Conservation (phyloP, 2,113 vertebrate genomes). For the Eira barbara region DNA sequence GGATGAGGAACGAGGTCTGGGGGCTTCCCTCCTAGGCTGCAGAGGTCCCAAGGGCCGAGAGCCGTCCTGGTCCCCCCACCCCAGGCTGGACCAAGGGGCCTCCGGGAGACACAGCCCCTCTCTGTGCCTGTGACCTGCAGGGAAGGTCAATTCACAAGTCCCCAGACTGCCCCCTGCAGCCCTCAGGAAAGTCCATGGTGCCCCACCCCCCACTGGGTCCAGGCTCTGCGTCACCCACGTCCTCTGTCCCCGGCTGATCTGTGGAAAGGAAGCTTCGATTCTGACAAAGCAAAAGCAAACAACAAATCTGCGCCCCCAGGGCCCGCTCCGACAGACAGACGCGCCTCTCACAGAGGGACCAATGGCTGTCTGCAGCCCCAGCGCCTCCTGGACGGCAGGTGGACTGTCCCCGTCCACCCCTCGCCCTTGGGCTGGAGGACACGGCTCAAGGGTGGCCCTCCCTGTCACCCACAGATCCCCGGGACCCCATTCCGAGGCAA, state of each 20-base stretch:
- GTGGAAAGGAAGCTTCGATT: not conserved
- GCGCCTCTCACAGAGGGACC: not conserved
- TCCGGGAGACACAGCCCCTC: not conserved
- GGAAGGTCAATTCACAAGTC: not conserved
- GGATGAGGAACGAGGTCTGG: not conserved
- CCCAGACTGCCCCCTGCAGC: not conserved
- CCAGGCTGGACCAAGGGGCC: not conserved
- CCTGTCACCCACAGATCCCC: not conserved
- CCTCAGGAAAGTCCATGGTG: not conserved
- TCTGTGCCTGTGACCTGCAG: not conserved
- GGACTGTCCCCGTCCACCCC: not conserved
- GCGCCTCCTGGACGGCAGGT: not conserved
- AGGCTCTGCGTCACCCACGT: not conserved
- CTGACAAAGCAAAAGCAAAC: not conserved
- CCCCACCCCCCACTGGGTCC: not conserved
- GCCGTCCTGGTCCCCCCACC: accelerated
- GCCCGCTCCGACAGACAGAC: no score
- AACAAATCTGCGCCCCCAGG: not conserved
- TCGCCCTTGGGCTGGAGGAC: not conserved
- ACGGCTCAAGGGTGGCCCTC: no score
- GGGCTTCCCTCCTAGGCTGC: not conserved
- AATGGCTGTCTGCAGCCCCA: not conserved
- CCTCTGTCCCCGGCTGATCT: not conserved
- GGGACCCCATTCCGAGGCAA: not conserved
- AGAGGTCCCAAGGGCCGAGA: not conserved